A percentile compares a stretch with the other conserved stretches of the same genome.
Conservation (phyloP, 2,888 invertebrate species). For the Ormyrus rosae region DNA sequence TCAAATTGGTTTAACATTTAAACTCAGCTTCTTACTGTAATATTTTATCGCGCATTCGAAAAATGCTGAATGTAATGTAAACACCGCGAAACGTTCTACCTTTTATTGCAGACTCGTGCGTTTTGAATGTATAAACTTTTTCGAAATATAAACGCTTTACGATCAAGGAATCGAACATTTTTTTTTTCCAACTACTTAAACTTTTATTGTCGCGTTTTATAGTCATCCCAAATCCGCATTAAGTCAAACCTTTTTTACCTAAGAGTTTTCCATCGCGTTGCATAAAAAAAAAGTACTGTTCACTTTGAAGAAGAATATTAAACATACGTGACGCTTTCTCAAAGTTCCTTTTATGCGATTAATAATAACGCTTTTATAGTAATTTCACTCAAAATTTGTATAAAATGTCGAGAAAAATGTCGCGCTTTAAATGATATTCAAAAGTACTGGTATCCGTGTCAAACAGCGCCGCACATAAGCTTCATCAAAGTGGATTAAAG, state of each 20-base stretch:
- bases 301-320: background rate
- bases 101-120: slow-evolving; percentile 11
- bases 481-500: no score
- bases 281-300: slow-evolving; percentile 1
- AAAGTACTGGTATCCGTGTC: no score
- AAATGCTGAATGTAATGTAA: background rate
- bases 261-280: background rate
- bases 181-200: slow-evolving; percentile 10
- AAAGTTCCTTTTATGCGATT: background rate
- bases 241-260: background rate
- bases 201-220: slow-evolving; percentile 21
- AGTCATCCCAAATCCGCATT: slow-evolving; percentile 7
- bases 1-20: no score
- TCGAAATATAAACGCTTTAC: slow-evolving; percentile 27
- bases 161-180: slow-evolving; percentile 23
- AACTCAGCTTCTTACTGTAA: no score
- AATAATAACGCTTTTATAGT: no score
- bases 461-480: no score
- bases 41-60: background rate
- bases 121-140: slow-evolving; percentile 24
- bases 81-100: background rate
- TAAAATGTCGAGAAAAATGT: no score
- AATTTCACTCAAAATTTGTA: no score
- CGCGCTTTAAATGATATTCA: no score
- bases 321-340: background rate